These are phyloP conservation scores for Anagrus nilaparvatae DNA, from an alignment of 1,140 invertebrate species.

Conservation along the genomic window DNA sequence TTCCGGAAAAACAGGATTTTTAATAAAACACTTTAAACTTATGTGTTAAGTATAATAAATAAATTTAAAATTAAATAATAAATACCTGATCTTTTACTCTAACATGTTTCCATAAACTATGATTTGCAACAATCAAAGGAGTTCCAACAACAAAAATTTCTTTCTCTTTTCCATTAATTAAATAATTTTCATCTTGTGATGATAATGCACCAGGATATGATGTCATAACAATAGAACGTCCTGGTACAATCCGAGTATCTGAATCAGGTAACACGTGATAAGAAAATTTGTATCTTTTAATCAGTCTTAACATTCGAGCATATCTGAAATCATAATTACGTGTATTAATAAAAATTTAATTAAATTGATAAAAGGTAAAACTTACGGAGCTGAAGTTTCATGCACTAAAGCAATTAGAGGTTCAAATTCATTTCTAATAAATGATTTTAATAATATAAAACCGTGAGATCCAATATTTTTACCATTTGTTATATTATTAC, in stretches of 20 bases:
- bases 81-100: constrained; percentile 24
- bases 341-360: too few relatives aligned
- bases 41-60: too few relatives aligned
- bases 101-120: constrained; percentile 21
- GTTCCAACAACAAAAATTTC: constrained; percentile 50
- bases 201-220: constrained; percentile 80
- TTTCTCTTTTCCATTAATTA: constrained; percentile 43
- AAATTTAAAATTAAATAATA: background rate
- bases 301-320: constrained; percentile 74
- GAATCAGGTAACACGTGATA: constrained; percentile 50
- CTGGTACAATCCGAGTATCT: constrained; percentile 48
- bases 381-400: constrained; percentile 56
- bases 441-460: constrained; percentile 30
- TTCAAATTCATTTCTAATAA: constrained; percentile 20
- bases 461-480: constrained; percentile 26
- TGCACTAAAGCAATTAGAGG: constrained; percentile 45
- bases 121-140: constrained; percentile 32
- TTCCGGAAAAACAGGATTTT: too few relatives aligned
- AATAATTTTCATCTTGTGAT: constrained; percentile 84
- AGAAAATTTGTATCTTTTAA: constrained; percentile 82
- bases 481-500: too few relatives aligned
- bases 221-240: constrained; percentile 53
- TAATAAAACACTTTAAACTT: too few relatives aligned
- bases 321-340: constrained; percentile 50
- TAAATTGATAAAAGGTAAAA: constrained; percentile 12